Percentiles rank a stretch among this genome's conserved stretches.
phyloP scores from a whole-genome alignment of 2,797 vertebrate species.

The Lerista edwardsae region DNA sequence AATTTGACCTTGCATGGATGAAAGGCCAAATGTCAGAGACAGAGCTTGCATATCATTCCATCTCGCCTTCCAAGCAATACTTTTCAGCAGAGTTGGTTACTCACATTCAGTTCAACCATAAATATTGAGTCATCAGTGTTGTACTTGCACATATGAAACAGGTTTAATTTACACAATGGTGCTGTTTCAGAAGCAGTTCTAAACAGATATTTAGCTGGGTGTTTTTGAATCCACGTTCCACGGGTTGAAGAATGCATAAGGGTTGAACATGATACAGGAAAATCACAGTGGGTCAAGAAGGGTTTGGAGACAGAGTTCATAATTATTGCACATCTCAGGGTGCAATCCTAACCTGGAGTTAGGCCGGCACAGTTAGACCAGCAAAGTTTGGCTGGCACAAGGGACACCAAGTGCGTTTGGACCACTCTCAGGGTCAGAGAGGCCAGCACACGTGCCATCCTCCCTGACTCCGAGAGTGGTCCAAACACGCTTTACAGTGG shows the following conservation, averaged over 20 bases:
- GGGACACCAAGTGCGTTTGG: no score
- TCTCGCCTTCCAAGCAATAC: neutral
- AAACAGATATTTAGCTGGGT: neutral
- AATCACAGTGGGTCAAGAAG: neutral
- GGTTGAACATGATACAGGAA: neutral
- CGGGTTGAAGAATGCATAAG: no score
- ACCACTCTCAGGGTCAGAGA: no score
- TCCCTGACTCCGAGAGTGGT: no score
- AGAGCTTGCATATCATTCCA: neutral
- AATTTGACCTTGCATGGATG: neutral
- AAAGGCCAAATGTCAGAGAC: neutral
- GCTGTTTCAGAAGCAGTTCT: neutral
- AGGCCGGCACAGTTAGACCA: no score
- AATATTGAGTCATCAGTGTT: neutral
- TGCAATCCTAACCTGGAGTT: no score
- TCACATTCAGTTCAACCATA: neutral
- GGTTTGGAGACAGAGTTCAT: neutral
- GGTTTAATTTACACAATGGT: neutral
- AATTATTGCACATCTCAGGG: neutral
- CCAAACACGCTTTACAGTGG: no score
- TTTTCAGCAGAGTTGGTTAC: neutral
- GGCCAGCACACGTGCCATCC: no score
- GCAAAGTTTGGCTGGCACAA: no score
- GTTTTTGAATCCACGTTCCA: neutral
- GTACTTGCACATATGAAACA: neutral